phyloP scores from a whole-genome alignment of 2,113 vertebrate genomes.

The Sturnira hondurensis region DNA sequence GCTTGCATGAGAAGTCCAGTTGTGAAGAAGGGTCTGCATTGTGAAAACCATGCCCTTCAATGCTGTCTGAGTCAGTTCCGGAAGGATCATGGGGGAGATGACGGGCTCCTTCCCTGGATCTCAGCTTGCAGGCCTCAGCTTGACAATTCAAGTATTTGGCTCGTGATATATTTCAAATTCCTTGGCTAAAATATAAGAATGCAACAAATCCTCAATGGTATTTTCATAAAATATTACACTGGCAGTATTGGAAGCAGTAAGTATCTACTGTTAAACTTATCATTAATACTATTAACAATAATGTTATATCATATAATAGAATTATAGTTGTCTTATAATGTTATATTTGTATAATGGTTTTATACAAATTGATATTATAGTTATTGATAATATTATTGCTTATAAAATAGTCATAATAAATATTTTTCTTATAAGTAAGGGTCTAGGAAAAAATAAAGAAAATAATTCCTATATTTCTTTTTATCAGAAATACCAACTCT shows the following conservation, averaged over 20 bases:
- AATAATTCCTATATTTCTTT: neutral
- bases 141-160: neutral
- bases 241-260: neutral
- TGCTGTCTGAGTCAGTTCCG: neutral
- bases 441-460: neutral
- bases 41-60: neutral
- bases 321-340: neutral
- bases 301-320: neutral
- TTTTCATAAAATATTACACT: neutral
- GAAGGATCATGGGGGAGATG: neutral
- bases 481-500: neutral
- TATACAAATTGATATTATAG: too few species aligned
- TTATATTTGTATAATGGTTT: neutral
- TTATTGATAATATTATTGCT: neutral
- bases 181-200: neutral
- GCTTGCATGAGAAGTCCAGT: neutral
- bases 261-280: neutral
- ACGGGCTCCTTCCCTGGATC: accelerated
- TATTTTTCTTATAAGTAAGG: neutral
- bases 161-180: neutral
- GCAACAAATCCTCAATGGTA: neutral
- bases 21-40: neutral
- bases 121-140: neutral
- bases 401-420: neutral
- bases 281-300: neutral